Conservation (phyloP, 2,797 vertebrate genomes). For the Cyclopterus lumpus region DNA sequence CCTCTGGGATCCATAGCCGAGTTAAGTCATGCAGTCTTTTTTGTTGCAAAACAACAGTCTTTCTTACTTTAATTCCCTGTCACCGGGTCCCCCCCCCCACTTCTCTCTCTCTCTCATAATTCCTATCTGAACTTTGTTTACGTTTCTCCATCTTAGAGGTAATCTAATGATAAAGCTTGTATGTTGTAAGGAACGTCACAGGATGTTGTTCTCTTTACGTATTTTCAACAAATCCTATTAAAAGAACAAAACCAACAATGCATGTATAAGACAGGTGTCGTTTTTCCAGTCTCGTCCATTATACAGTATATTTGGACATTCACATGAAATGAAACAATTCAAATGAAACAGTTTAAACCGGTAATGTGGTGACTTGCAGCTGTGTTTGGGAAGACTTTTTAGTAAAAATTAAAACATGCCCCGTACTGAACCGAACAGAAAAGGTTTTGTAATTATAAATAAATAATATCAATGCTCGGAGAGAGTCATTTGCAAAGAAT, state of each 20-base stretch:
- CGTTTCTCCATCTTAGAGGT: no score
- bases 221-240: conserved; percentile 3
- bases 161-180: no score
- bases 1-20: conserved; percentile 52
- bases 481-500: neutral
- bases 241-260: neutral
- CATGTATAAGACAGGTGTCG: neutral
- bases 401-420: no score
- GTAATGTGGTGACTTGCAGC: no score
- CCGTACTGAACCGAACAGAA: no score
- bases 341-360: no score
- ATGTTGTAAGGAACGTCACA: neutral
- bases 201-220: neutral
- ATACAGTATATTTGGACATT: neutral
- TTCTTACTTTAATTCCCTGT: conserved; percentile 76
- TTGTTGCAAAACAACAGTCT: conserved; percentile 90
- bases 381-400: no score
- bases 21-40: conserved; percentile 82
- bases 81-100: conserved; percentile 29
- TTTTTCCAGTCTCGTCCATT: neutral
- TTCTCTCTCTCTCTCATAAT: conserved; percentile 38
- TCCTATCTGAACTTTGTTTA: no score
- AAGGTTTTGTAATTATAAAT: neutral
- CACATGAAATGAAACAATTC: neutral
- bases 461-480: neutral